Evolutionary conservation across 1,140 invertebrate genomes (phyloP).

Genomic region (Muscidifurax raptorellus): DNA sequence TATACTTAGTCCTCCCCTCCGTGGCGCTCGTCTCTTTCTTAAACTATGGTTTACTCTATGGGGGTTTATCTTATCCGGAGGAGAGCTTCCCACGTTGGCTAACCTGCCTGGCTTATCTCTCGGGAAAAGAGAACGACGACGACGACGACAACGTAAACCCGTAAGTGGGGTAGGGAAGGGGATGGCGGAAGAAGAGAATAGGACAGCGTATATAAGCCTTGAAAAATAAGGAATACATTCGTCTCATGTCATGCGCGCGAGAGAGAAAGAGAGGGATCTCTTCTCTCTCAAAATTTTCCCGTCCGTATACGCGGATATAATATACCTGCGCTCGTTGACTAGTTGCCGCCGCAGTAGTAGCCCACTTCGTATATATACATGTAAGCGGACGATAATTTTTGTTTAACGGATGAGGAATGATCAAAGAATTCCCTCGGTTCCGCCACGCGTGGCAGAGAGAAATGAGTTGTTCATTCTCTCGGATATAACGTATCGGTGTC

Average conservation of each 20-base stretch:
- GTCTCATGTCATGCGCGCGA: neutral
- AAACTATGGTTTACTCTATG: slow-evolving; percentile 33
- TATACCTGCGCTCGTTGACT: neutral
- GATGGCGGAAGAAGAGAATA: neutral
- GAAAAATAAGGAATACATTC: slow-evolving; percentile 19
- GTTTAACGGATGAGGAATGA: neutral
- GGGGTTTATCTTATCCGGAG: slow-evolving; percentile 53
- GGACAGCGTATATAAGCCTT: neutral
- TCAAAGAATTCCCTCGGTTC: neutral
- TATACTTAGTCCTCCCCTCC: neutral
- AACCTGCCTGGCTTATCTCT: slow-evolving; percentile 50
- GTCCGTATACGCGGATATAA: neutral
- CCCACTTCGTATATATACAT: too few relatives aligned
- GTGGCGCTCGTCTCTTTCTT: neutral
- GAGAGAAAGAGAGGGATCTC: neutral
- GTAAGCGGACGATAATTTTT: neutral
- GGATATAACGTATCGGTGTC: too few relatives aligned
- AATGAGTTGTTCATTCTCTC: too few relatives aligned
- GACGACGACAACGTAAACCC: slow-evolving; percentile 26
- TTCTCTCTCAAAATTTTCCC: neutral
- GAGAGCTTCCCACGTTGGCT: slow-evolving; percentile 36
- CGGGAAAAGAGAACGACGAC: slow-evolving; percentile 32
- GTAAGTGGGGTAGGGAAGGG: neutral
- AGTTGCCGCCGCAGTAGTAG: neutral
- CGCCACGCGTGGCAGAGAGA: too few relatives aligned